These are phyloP conservation scores for Phenacoccus solenopsis DNA, from an alignment of 1,140 invertebrate species.

Conservation along the genomic window DNA sequence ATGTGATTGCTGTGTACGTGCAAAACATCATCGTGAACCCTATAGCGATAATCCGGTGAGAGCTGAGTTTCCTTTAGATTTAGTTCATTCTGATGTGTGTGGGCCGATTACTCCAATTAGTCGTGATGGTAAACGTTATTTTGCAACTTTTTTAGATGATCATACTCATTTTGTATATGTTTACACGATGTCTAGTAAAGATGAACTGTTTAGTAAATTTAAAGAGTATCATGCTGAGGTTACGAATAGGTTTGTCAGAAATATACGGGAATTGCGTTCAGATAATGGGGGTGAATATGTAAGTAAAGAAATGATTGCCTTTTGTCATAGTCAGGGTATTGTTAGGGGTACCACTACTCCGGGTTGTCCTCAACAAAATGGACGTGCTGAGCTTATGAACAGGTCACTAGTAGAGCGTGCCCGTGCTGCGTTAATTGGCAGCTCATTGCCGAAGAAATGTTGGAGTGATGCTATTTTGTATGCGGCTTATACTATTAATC, in stretches of 20 bases:
- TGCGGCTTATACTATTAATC: constrained; percentile 22
- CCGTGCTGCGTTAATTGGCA: neutral
- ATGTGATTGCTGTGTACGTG: too few species aligned
- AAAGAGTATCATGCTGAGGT: constrained; percentile 23
- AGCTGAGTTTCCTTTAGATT: constrained; percentile 23
- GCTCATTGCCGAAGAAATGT: neutral
- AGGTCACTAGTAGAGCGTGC: constrained; percentile 21
- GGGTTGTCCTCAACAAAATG: constrained; percentile 33
- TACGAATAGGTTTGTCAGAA: constrained; percentile 2
- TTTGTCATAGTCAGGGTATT: constrained; percentile 28
- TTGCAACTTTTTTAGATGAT: constrained; percentile 29
- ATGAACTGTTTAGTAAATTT: constrained; percentile 28
- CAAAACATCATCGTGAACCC: neutral
- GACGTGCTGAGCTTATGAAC: constrained; percentile 29
- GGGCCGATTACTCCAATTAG: constrained; percentile 31
- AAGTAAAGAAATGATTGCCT: constrained; percentile 18
- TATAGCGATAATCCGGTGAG: neutral
- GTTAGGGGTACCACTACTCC: constrained; percentile 26
- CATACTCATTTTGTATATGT: constrained; percentile 25
- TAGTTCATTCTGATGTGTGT: constrained; percentile 32
- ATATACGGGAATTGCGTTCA: constrained; percentile 19
- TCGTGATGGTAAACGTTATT: constrained; percentile 27
- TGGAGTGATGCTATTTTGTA: constrained; percentile 22
- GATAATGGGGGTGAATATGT: constrained; percentile 27
- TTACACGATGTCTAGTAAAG: constrained; percentile 32